A percentile compares a stretch with the other conserved stretches of the same genome.
Conservation (phyloP, 2,113 vertebrate genomes). For the Piliocolobus tephrosceles region DNA sequence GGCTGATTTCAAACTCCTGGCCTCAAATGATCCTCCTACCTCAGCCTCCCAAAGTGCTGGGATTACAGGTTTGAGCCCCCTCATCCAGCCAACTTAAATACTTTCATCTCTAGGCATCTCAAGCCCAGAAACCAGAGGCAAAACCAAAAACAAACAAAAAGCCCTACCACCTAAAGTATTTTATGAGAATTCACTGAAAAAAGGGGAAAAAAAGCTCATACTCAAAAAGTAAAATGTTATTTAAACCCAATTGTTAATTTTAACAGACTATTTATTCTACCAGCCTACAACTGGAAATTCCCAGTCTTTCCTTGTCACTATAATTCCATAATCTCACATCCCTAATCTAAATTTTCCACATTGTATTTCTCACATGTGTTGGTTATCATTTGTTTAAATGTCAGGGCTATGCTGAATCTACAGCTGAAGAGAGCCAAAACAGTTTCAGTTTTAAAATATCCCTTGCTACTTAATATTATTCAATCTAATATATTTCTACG, state of each 20-base stretch:
- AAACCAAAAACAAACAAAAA: neutral
- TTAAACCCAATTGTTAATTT: neutral
- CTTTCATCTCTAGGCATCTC: neutral
- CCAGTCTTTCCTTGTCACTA: neutral
- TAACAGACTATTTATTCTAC: slow-evolving; percentile 2
- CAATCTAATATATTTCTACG: neutral
- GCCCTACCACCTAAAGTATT: neutral
- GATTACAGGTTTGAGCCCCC: too few species aligned
- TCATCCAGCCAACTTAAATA: neutral
- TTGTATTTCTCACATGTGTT: slow-evolving; percentile 17
- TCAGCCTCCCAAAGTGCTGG: too few species aligned
- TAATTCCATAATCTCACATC: neutral
- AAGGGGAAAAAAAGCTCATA: neutral
- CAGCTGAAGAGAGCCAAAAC: neutral
- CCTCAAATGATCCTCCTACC: too few species aligned
- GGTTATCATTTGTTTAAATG: neutral
- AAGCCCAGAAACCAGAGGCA: neutral
- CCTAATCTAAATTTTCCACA: neutral
- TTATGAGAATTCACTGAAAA: neutral
- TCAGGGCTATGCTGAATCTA: neutral
- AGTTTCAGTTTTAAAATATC: neutral
- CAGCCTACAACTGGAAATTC: neutral
- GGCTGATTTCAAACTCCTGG: too few species aligned
- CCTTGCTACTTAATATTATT: neutral
- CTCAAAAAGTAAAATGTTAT: neutral